A percentile compares a stretch with the other conserved stretches of the same genome.
phyloP scores from a whole-genome alignment of 2,797 vertebrate species.

The Enteromius treurensis region DNA sequence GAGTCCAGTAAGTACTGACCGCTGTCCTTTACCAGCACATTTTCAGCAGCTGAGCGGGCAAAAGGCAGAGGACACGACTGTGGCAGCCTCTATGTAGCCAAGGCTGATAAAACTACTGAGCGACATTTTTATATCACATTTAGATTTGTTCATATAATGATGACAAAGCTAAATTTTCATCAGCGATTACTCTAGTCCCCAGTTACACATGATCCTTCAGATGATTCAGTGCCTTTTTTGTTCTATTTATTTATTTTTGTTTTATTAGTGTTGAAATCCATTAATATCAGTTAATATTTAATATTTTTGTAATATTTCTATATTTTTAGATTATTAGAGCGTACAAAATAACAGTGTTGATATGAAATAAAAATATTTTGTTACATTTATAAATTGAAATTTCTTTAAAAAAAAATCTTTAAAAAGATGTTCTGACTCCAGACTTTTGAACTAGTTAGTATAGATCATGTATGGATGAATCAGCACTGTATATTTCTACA shows the following conservation, averaged over 20 bases:
- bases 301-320: neutral
- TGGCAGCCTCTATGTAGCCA: neutral
- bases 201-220: neutral
- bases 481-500: neutral
- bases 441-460: neutral
- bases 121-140: neutral
- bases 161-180: neutral
- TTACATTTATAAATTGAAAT: neutral
- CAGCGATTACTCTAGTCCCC: too few species aligned
- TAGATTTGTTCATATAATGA: neutral
- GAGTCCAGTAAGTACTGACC: slow-evolving; percentile 91
- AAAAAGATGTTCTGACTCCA: neutral
- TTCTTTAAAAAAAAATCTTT: neutral
- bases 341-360: neutral
- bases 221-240: neutral
- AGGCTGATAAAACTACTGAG: slow-evolving; percentile 16
- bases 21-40: slow-evolving; percentile 11
- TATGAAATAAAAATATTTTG: neutral
- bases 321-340: neutral
- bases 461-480: neutral
- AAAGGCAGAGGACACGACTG: neutral
- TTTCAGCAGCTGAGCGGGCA: neutral
- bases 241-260: too few species aligned
- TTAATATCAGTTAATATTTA: neutral
- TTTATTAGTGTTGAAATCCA: neutral